A percentile compares a stretch with the other conserved stretches of the same genome.
Evolutionary conservation across 1,140 invertebrate genomes (phyloP).

Genomic region (Eufriesea mexicana): DNA sequence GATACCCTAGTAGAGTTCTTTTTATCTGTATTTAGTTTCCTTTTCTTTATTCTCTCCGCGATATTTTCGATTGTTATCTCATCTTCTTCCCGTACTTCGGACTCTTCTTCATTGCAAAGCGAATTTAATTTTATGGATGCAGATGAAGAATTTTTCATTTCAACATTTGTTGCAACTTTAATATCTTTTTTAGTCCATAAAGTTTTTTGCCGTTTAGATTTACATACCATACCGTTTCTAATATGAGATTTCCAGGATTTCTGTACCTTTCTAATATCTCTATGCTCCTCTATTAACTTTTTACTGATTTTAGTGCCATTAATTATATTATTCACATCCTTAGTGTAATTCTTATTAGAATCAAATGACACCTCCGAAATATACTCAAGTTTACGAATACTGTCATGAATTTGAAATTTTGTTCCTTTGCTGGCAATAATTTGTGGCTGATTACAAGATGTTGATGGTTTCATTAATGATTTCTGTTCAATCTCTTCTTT

Average conservation of each 20-base stretch:
- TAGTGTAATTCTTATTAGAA: slow-evolving; percentile 78
- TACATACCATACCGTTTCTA: slow-evolving; percentile 64
- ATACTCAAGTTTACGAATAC: slow-evolving; percentile 60
- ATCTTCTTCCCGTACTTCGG: slow-evolving; percentile 8
- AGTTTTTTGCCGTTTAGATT: slow-evolving; percentile 59
- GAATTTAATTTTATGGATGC: slow-evolving; percentile 17
- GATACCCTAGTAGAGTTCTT: neutral
- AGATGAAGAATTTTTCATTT: slow-evolving; percentile 16
- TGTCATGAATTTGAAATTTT: slow-evolving; percentile 58
- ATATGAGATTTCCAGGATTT: slow-evolving; percentile 56
- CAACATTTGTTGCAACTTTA: slow-evolving; percentile 1
- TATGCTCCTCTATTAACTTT: slow-evolving; percentile 64
- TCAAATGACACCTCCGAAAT: slow-evolving; percentile 69
- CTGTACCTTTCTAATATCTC: slow-evolving; percentile 44
- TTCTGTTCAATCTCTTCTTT: slow-evolving; percentile 45
- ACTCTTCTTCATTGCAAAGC: slow-evolving; percentile 23
- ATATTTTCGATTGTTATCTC: slow-evolving; percentile 76
- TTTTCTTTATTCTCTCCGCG: slow-evolving; percentile 78
- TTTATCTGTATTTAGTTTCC: slow-evolving; percentile 67
- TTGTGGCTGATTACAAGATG: slow-evolving; percentile 54
- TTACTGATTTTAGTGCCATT: slow-evolving; percentile 75
- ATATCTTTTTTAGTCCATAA: slow-evolving; percentile 45
- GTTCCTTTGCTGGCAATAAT: slow-evolving; percentile 32
- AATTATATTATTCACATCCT: slow-evolving; percentile 66
- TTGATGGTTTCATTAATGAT: slow-evolving; percentile 66